A percentile compares a stretch with the other conserved stretches of the same genome.
Evolutionary conservation across 92 coral and sea anemone species (phyloP).

Genomic region (Ricordea florida): DNA sequence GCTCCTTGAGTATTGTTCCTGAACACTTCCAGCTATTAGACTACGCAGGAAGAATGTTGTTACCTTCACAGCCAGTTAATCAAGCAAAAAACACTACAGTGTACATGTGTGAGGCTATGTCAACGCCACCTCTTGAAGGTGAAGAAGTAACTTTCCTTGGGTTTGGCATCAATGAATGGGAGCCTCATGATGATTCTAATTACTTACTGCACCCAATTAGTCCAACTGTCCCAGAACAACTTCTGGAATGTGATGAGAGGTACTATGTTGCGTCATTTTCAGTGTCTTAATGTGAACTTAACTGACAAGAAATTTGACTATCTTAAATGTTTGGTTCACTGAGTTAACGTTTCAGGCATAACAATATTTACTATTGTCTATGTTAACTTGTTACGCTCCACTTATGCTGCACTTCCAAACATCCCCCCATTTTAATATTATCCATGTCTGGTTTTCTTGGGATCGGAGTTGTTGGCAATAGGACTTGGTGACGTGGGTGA

Average conservation of each 20-base stretch:
- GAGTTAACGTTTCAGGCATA: background rate
- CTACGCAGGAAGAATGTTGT: conserved; percentile 29
- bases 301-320: conserved; percentile 2
- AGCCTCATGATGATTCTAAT: conserved; percentile 11
- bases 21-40: conserved; percentile 43
- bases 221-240: conserved; percentile 10
- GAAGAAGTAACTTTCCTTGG: conserved; percentile 25
- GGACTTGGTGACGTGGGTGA: too few relatives aligned
- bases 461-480: too few relatives aligned
- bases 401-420: background rate
- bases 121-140: conserved; percentile 20
- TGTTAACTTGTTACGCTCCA: background rate
- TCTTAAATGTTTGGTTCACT: background rate
- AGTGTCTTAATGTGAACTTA: conserved; percentile 5
- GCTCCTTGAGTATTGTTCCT: conserved; percentile 35
- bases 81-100: conserved; percentile 16
- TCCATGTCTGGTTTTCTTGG: too few relatives aligned
- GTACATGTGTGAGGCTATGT: conserved; percentile 17
- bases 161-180: conserved; percentile 19
- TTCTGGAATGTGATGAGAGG: conserved; percentile 17
- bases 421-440: background rate
- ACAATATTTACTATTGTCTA: background rate
- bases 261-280: background rate
- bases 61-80: conserved; percentile 29
- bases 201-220: conserved; percentile 1